phyloP scores from a whole-genome alignment of 2,888 invertebrate genomes.

The Erannis defoliaria region DNA sequence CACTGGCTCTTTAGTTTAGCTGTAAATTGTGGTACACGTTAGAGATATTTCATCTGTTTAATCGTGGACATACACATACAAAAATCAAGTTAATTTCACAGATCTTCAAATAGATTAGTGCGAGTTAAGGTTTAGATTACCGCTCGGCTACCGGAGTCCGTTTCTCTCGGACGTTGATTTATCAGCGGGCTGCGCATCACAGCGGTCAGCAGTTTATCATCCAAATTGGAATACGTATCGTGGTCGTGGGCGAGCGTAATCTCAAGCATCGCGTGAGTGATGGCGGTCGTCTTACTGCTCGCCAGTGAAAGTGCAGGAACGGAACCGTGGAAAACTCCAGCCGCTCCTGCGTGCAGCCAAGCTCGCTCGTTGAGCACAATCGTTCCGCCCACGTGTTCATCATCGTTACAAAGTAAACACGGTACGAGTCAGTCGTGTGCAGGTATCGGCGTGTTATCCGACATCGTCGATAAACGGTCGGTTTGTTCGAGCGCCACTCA shows the following conservation, averaged over 20 bases:
- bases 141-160: constrained; percentile 12
- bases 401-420: background rate
- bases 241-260: constrained; percentile 18
- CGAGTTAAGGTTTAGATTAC: background rate
- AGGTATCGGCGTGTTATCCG: constrained; percentile 25
- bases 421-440: background rate
- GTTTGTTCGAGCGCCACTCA: constrained; percentile 29
- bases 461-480: constrained; percentile 36
- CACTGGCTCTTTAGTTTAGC: no score
- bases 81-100: background rate
- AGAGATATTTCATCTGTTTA: background rate
- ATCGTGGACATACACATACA: no score
- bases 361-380: constrained; percentile 7
- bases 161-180: constrained; percentile 24
- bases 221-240: constrained; percentile 26
- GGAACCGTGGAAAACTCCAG: background rate
- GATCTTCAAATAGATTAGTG: background rate
- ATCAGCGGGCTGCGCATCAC: constrained; percentile 25
- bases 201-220: constrained; percentile 34
- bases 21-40: background rate
- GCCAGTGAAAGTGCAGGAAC: constrained; percentile 21
- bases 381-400: constrained; percentile 5
- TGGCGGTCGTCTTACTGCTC: constrained; percentile 7
- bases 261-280: constrained; percentile 29
- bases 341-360: constrained; percentile 15